A percentile compares a stretch with the other conserved stretches of the same genome.
These are phyloP conservation scores for Scomber japonicus DNA, from an alignment of 2,113 vertebrate genomes.

Conservation along the genomic window DNA sequence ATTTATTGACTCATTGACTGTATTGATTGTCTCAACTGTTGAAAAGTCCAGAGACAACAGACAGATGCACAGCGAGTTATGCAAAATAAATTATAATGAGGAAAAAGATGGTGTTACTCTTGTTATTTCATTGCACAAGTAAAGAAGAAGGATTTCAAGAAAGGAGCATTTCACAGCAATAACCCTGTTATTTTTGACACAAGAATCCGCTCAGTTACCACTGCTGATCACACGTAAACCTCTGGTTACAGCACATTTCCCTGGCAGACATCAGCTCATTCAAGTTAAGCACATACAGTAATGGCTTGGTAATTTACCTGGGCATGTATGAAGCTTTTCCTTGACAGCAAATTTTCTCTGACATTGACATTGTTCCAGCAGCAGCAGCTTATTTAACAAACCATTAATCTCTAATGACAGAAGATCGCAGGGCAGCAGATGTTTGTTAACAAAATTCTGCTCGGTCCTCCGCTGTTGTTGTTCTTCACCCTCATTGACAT, in stretches of 20 bases:
- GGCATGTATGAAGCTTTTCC: conserved; percentile 47
- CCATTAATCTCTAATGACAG: conserved; percentile 84
- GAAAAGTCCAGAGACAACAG: conserved; percentile 77
- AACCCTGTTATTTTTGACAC: conserved; percentile 65
- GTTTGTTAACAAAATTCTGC: conserved; percentile 82
- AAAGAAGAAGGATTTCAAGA: conserved; percentile 40
- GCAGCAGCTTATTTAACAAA: conserved; percentile 79
- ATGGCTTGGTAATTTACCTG: conserved; percentile 71
- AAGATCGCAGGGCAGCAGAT: conserved; percentile 79
- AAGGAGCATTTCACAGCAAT: conserved; percentile 63
- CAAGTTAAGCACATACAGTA: conserved; percentile 61
- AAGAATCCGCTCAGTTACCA: conserved; percentile 13
- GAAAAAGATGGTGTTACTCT: conserved; percentile 42
- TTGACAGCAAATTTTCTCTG: conserved; percentile 74
- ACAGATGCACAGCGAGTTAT: conserved; percentile 60
- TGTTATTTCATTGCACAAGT: conserved; percentile 52
- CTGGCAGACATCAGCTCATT: conserved; percentile 51
- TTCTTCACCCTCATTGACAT: conserved; percentile 73
- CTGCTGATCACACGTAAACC: conserved; percentile 45
- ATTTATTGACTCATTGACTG: conserved; percentile 84
- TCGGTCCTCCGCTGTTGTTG: conserved; percentile 56
- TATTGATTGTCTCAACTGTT: conserved; percentile 85
- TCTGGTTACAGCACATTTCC: conserved; percentile 62
- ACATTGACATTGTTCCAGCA: conserved; percentile 81
- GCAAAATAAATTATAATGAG: conserved; percentile 41